Percentiles rank a stretch among this genome's conserved stretches.
Evolutionary conservation across 2,888 invertebrate genomes (phyloP).

Genomic region (Fragum fragum): DNA sequence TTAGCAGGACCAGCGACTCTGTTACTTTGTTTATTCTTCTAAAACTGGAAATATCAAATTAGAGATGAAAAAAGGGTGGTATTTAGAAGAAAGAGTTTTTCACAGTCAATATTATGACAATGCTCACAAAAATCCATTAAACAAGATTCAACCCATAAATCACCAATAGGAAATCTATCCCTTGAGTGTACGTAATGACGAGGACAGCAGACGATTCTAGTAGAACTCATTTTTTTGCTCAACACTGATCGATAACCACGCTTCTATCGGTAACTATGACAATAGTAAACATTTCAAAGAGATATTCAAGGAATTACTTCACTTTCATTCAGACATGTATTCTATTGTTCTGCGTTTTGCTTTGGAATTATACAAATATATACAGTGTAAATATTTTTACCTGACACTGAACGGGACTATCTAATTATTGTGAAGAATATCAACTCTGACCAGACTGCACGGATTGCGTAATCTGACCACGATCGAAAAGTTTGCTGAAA

Average conservation of each 20-base stretch:
- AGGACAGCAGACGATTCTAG: neutral
- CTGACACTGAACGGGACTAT: too few species aligned
- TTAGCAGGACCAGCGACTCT: too few species aligned
- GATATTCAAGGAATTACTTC: neutral
- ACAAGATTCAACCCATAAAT: neutral
- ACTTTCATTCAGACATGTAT: neutral
- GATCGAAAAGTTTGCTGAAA: too few species aligned
- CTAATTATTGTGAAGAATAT: too few species aligned
- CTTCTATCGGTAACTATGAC: slow-evolving; percentile 24
- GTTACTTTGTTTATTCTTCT: too few species aligned
- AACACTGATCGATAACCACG: slow-evolving; percentile 13
- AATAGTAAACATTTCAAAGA: slow-evolving; percentile 19
- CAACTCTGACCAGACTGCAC: too few species aligned
- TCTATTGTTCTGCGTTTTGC: neutral
- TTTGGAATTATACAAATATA: neutral
- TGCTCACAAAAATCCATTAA: neutral
- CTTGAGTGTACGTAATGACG: neutral
- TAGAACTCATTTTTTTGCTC: neutral
- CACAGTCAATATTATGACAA: neutral
- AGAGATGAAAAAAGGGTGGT: too few species aligned
- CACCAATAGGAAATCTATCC: neutral
- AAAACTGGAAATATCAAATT: too few species aligned
- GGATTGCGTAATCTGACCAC: too few species aligned
- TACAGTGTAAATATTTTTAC: too few species aligned
- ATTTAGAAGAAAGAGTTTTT: neutral